Evolutionary conservation across 2,888 invertebrate species (phyloP), one percentile per base, ranked within the genome.

Genomic region (Drosophila recens): DNA sequence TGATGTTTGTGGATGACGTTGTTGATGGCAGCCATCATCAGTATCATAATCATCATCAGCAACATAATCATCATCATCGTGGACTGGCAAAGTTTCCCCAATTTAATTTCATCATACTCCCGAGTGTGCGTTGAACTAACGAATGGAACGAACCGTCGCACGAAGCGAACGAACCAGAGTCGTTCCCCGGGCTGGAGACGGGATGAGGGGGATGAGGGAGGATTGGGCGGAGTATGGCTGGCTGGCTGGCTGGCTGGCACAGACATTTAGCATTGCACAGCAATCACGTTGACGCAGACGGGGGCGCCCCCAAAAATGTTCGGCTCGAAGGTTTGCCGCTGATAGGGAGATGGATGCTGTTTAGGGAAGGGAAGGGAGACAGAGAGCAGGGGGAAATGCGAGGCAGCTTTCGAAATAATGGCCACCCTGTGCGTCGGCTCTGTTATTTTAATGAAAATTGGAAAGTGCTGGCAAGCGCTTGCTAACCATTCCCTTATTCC

Each of bases 391-490:
- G 36, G 40, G 2, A 13, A 10, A 40, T 63, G 33, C 40, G 27
- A n/a, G 48, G 72, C 63, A 63, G 72, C 73, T 70, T 73, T 69
- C 53, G 51, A 63, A 74, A 78, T 79, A 72, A 77, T 67, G 74
- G 81, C 75, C 38, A 65, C 64, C 71, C 70, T 61, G 67, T 70
- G 72, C 82, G 78, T 75, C 80, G 77, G 77, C 78, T 80, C 87
- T 89, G 87, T 90, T 90, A 91, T 87, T 90, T 89, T 90, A 91
- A 91, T 90, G 90, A 88, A 91, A 90, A 91, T 90, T 90, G 88
- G 74, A 90, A 91, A 90, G 88, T 87, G 82, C 82, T 77, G 74
- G 80, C 72, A 87, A 84, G 77, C 79, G 80, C 72, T 71, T 40
- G 34, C 45, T 34, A 10, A 17, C 43, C 53, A 48, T 15, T 34